Conservation (phyloP, 2,113 vertebrate species). For the Erythrolamprus reginae region DNA sequence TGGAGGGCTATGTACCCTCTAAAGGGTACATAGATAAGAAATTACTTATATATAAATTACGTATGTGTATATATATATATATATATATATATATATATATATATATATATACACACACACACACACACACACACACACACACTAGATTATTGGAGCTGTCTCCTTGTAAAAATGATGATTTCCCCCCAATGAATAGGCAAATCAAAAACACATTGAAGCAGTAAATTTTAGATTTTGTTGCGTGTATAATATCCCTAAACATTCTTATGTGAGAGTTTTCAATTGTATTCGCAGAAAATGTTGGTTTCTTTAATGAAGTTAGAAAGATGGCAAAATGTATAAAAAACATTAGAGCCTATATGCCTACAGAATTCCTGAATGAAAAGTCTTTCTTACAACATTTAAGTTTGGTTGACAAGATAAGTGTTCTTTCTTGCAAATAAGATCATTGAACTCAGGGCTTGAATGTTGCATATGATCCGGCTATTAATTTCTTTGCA, state of each 20-base stretch:
- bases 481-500: not conserved
- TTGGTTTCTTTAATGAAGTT: not conserved
- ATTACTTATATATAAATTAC: too few relatives aligned
- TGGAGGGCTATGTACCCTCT: not conserved
- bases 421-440: not conserved
- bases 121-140: too few relatives aligned
- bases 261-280: not conserved
- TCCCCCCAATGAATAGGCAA: not conserved
- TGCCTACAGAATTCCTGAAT: not conserved
- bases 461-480: not conserved
- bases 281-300: not conserved
- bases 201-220: not conserved
- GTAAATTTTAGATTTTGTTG: not conserved
- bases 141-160: not conserved
- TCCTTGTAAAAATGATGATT: not conserved
- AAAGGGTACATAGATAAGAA: too few relatives aligned
- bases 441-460: not conserved
- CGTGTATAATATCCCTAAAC: not conserved
- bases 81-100: too few relatives aligned
- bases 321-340: not conserved
- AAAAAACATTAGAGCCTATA: not conserved
- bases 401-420: not conserved
- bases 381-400: not conserved
- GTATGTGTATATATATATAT: too few relatives aligned
- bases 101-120: too few relatives aligned